Evolutionary conservation across 2,113 vertebrate genomes (phyloP).

Genomic region (Myanophis thanlyinensis): DNA sequence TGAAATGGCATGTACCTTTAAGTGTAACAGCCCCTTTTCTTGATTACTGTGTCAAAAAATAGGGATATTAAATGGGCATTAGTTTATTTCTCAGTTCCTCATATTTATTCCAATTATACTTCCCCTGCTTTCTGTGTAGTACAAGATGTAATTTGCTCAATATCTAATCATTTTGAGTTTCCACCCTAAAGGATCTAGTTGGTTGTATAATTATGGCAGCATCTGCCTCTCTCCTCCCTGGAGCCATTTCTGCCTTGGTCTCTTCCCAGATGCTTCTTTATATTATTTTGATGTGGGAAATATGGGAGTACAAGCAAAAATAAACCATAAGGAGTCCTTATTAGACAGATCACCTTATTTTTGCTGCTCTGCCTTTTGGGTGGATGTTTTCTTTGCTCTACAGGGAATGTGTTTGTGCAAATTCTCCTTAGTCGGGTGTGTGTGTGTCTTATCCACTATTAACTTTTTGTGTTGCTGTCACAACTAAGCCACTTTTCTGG

Average conservation of each 20-base stretch:
- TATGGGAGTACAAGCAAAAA: neutral
- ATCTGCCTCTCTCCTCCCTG: neutral
- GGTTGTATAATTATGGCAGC: neutral
- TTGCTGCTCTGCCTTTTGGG: neutral
- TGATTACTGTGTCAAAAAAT: neutral
- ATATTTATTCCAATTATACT: neutral
- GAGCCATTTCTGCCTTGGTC: neutral
- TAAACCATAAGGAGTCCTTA: neutral
- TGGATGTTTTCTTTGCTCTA: neutral
- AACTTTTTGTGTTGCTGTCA: neutral
- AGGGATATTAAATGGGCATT: neutral
- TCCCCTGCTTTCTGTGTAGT: neutral
- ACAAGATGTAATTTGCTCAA: neutral
- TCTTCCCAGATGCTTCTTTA: neutral
- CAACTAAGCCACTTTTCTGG: neutral
- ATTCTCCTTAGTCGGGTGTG: neutral
- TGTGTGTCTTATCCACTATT: neutral
- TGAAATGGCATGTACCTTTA: neutral
- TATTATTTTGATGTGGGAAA: neutral
- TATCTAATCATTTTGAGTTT: neutral
- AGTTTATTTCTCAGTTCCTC: neutral
- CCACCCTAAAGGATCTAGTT: neutral
- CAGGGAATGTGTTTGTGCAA: neutral
- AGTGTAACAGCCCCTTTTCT: neutral
- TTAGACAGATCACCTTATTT: neutral